Conservation (phyloP, 2,888 invertebrate genomes). For the Anoplius nigerrimus region DNA sequence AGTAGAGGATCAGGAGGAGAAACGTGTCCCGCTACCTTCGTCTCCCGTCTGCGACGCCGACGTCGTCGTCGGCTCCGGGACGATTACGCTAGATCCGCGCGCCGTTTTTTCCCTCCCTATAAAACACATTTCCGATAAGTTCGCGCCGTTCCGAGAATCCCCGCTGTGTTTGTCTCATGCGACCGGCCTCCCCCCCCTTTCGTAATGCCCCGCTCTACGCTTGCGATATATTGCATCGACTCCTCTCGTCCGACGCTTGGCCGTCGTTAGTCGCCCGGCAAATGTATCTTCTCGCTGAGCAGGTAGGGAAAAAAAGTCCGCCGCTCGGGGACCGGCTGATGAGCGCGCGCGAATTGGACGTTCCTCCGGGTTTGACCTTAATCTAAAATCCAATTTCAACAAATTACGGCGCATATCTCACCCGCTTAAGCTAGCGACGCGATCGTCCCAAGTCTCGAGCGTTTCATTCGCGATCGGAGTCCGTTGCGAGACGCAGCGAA, state of each 20-base stretch:
- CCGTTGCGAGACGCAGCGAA: no score
- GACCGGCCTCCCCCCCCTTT: neutral
- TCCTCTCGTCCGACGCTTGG: neutral
- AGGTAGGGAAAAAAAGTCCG: no score
- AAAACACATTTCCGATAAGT: conserved; percentile 15
- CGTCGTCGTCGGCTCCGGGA: no score
- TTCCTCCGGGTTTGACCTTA: no score
- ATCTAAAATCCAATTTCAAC: no score
- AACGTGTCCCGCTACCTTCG: neutral
- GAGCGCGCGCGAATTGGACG: no score
- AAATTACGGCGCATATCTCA: neutral
- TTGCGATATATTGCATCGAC: neutral
- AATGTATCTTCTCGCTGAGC: neutral
- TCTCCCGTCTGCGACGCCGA: conserved; percentile 21
- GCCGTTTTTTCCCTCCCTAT: conserved; percentile 4
- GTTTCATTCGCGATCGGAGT: no score
- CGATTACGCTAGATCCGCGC: conserved; percentile 18
- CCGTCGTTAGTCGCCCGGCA: neutral
- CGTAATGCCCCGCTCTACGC: neutral
- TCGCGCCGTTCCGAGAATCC: conserved; percentile 21
- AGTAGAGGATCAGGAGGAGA: neutral
- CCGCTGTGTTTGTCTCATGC: conserved; percentile 5
- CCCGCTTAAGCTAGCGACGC: neutral
- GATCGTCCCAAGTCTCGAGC: neutral
- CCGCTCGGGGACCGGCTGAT: no score